A percentile compares a stretch with the other conserved stretches of the same genome.
These are phyloP conservation scores for Celastrina argiolus DNA, from an alignment of 2,888 invertebrate species.

Conservation along the genomic window DNA sequence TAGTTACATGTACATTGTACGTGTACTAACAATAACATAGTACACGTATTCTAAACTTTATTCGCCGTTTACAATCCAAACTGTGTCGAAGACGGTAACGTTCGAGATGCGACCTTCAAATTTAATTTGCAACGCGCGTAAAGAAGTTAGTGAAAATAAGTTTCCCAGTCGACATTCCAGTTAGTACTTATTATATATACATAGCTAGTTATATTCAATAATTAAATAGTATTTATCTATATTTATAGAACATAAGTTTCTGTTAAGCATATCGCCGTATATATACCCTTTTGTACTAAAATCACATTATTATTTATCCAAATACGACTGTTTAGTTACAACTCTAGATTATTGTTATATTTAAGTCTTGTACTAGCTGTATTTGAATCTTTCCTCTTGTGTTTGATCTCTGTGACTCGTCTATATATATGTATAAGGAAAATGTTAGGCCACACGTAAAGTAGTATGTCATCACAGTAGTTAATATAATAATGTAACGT, in stretches of 20 bases:
- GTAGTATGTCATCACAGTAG: conserved; percentile 7
- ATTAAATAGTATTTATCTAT: background rate
- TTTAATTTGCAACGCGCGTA: background rate
- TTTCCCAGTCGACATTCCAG: conserved; percentile 1
- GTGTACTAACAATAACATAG: too few species aligned
- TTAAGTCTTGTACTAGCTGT: background rate
- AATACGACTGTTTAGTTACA: conserved; percentile 13
- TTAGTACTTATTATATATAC: conserved; percentile 1
- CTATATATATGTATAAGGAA: background rate
- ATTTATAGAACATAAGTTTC: background rate
- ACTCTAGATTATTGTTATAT: background rate
- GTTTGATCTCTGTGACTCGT: background rate
- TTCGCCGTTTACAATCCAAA: too few species aligned
- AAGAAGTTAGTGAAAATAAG: background rate
- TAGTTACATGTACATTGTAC: too few species aligned
- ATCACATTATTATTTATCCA: background rate
- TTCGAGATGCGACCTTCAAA: too few species aligned
- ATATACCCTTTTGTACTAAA: background rate
- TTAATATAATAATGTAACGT: background rate
- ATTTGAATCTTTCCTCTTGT: background rate
- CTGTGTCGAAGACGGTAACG: too few species aligned
- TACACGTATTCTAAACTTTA: too few species aligned
- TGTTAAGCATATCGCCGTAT: background rate
- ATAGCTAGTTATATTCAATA: background rate
- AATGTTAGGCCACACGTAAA: background rate